Base-by-base conservation (phyloP, 2,888 invertebrate genomes). In the Ochlodes sylvanus region DNA sequence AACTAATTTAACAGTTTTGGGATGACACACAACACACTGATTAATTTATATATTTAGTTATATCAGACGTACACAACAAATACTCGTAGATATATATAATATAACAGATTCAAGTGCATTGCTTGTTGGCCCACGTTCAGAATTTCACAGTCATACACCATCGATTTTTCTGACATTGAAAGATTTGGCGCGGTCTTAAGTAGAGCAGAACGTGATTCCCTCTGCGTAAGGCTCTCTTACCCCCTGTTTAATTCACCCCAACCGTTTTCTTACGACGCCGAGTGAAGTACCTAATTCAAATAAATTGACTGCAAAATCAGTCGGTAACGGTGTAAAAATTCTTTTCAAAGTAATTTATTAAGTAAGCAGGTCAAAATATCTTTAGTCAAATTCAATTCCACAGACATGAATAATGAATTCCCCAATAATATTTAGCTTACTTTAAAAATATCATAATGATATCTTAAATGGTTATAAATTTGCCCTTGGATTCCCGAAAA, bases 101-200 rank as follows among this genome's bases (percentile, higher is more conserved):
- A 41, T 5, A 6, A 62, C 42, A 70, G 67, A 67, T 55, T 68
- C 70, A 42, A 71, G 70, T 71, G 73, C 75, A 72, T 66, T 71
- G 68, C 65, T 68, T 71, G 57, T 76, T 78, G 77, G 76, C 78
- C 61, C 70, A 66, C 62, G 69, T 75, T 77, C 75, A 76, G 69
- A 56, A 69, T 70, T 69, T 75, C 75, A 78, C 58, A 15, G 44
- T 47, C 44, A 73, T 66, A 57, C 57, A 55, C 41, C 69, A 64
- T 69, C 67, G 67, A 69, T 71, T 69, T 60, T 57, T 57, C 62
- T 69, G 62, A 58, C 63, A 69, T 63, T 63, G 47, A 63, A 69
- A 69, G 62, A 66, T 69, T 62, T 66, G 66, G 57, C 62, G 52
- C 55, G 67, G 54, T 38, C 61, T 56, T 66, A 66, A 69, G 63